Evolutionary conservation across 2,113 vertebrate genomes (phyloP).

Genomic region (Synchiropus splendidus): DNA sequence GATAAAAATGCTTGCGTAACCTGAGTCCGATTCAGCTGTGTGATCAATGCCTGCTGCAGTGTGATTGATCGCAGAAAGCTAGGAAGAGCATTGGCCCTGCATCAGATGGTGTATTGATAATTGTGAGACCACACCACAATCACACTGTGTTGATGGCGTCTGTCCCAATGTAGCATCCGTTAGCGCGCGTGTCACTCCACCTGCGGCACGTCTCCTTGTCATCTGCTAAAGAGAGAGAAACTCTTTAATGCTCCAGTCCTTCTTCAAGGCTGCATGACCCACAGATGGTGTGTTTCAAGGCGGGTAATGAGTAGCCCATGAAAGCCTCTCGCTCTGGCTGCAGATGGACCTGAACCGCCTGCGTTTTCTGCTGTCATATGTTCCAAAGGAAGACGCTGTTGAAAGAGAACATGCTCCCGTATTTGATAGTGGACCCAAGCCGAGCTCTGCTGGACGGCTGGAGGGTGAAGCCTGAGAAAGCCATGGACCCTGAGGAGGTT

Average conservation of each 20-base stretch:
- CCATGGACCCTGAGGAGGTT: no score
- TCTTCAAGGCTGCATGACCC: constrained; percentile 14
- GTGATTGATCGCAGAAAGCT: no score
- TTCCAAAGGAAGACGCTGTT: no score
- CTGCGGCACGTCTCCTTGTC: constrained; percentile 28
- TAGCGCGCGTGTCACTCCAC: constrained; percentile 29
- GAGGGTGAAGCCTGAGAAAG: no score
- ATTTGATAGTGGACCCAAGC: no score
- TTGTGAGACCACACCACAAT: constrained; percentile 30
- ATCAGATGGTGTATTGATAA: constrained; percentile 51
- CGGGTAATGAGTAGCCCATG: not conserved
- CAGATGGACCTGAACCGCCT: not conserved
- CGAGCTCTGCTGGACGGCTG: no score
- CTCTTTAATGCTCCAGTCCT: constrained; percentile 3
- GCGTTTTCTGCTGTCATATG: no score
- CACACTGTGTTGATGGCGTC: constrained; percentile 23
- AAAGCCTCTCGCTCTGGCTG: not conserved
- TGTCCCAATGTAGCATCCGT: constrained; percentile 21
- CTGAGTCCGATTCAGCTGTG: no score
- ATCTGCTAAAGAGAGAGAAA: constrained; percentile 17
- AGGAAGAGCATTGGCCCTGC: constrained; percentile 3
- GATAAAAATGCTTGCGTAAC: no score
- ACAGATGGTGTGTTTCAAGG: constrained; percentile 3
- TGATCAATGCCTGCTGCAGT: no score
- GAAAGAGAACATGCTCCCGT: no score